Percentiles rank a stretch among this genome's conserved stretches.
Evolutionary conservation across 2,888 invertebrate genomes (phyloP).

Genomic region (Meliscaeva auricollis): DNA sequence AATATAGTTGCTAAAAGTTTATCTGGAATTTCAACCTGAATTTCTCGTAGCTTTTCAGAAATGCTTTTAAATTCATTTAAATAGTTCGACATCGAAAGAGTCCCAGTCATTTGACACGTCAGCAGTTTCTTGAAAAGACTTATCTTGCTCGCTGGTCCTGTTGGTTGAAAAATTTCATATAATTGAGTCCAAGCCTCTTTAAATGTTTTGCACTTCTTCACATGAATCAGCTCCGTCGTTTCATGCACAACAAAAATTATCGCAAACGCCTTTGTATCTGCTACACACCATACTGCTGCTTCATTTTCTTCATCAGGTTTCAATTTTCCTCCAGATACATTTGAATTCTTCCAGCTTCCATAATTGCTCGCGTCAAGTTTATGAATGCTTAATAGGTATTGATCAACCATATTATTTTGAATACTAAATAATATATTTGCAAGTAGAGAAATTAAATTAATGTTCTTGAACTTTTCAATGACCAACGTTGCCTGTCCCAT

Average conservation of each 20-base stretch:
- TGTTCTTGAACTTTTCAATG: too few species aligned
- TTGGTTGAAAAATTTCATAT: background rate
- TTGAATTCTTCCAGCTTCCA: background rate
- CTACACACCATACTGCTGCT: background rate
- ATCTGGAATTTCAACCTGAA: background rate
- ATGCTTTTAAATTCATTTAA: background rate
- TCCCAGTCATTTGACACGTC: background rate
- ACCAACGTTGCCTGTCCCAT: too few species aligned
- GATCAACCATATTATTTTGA: too few species aligned
- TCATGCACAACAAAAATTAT: background rate
- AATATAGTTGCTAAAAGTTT: background rate
- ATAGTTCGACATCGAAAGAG: background rate
- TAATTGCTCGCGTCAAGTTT: too few species aligned
- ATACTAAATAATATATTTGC: too few species aligned
- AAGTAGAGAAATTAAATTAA: too few species aligned
- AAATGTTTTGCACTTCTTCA: background rate
- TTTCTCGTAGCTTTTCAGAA: background rate
- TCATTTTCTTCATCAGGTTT: background rate
- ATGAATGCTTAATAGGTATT: too few species aligned
- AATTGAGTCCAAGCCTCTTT: background rate
- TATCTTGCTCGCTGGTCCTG: background rate
- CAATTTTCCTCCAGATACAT: background rate
- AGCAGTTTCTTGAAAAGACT: background rate
- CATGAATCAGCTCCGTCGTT: background rate
- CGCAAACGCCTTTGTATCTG: background rate